These are phyloP conservation scores for Willowsia nigromaculata DNA, from an alignment of 2,888 invertebrate genomes.

Conservation along the genomic window DNA sequence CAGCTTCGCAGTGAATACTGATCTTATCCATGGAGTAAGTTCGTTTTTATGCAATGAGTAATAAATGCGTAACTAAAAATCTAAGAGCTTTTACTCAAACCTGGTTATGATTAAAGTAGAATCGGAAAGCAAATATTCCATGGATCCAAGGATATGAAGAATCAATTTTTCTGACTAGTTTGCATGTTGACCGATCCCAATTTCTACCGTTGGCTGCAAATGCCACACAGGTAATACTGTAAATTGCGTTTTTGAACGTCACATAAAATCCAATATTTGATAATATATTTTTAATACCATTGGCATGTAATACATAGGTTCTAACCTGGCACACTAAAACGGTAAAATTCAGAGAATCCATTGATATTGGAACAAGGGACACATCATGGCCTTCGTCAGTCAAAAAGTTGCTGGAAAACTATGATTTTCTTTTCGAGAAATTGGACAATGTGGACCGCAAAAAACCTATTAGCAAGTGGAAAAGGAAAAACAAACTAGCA, in stretches of 20 bases:
- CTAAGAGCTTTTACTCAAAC: too few species aligned
- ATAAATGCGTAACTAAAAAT: too few species aligned
- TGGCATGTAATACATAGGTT: constrained; percentile 82
- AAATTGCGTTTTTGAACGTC: constrained; percentile 67
- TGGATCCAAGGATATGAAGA: constrained; percentile 88
- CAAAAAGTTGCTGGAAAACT: constrained; percentile 23
- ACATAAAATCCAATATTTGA: neutral
- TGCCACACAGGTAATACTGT: constrained; percentile 83
- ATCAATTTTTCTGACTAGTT: constrained; percentile 86
- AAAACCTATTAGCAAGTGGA: neutral
- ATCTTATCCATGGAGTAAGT: constrained; percentile 81
- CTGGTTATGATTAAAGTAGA: too few species aligned
- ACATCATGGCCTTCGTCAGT: constrained; percentile 8
- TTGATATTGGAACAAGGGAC: too few species aligned
- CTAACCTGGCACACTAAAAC: constrained; percentile 87
- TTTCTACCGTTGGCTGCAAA: constrained; percentile 87
- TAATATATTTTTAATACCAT: neutral
- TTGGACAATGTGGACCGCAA: too few species aligned
- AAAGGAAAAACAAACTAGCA: neutral
- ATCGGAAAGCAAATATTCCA: constrained; percentile 86
- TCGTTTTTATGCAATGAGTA: too few species aligned
- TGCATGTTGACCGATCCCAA: constrained; percentile 84
- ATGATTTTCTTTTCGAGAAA: constrained; percentile 48
- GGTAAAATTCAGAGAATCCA: neutral
- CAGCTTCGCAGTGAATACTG: constrained; percentile 87